phyloP scores from a whole-genome alignment of 2,113 vertebrate genomes.

The Erythrolamprus reginae region DNA sequence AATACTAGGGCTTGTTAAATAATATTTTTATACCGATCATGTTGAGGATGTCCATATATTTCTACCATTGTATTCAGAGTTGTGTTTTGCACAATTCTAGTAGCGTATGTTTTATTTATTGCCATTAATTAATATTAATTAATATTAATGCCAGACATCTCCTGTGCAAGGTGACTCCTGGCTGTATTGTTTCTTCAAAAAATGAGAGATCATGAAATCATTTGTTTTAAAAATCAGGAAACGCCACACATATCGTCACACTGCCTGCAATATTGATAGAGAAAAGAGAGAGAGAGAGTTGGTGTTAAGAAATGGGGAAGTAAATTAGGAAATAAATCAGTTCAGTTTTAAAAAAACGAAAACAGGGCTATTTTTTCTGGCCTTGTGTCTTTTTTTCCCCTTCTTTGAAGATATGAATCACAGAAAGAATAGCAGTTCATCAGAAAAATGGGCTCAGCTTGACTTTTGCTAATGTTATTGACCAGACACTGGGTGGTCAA shows the following conservation, averaged over 20 bases:
- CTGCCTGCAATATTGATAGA: conserved; percentile 5
- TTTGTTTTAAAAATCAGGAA: not conserved
- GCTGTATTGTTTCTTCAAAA: not conserved
- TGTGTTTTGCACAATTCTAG: not conserved
- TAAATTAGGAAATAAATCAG: conserved; percentile 29
- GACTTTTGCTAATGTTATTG: conserved; percentile 1
- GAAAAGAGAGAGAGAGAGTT: not conserved
- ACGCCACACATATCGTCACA: not conserved
- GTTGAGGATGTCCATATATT: not conserved
- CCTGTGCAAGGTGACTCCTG: too few relatives aligned
- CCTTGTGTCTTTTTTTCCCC: too few relatives aligned
- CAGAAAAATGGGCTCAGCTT: not conserved
- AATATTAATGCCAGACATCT: too few relatives aligned
- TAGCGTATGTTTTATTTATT: too few relatives aligned
- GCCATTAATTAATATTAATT: too few relatives aligned
- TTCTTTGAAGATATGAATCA: not conserved
- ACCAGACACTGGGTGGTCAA: not conserved
- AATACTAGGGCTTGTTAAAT: not conserved
- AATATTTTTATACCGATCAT: not conserved
- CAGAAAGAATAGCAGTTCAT: conserved; percentile 4
- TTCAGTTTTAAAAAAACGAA: conserved; percentile 2
- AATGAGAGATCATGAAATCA: not conserved
- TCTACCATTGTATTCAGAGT: not conserved
- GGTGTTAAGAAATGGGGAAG: conserved; percentile 18
- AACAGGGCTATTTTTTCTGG: not conserved